Evolutionary conservation across 2,888 invertebrate species (phyloP), one percentile per base, ranked within the genome.

Genomic region (Mimachlamys varia): DNA sequence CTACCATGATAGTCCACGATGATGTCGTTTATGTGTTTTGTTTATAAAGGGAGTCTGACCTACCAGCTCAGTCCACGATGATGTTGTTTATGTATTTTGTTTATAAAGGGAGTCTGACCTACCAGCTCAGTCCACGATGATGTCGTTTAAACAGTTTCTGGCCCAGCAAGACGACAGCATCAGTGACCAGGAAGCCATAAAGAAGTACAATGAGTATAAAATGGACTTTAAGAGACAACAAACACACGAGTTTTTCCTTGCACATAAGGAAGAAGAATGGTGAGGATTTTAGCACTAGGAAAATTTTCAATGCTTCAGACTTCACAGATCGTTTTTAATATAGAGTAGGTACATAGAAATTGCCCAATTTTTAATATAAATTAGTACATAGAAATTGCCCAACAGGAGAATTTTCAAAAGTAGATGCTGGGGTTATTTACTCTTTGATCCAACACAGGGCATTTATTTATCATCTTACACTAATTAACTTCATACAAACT

Each of bases 251-350:
- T 99, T 99, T 97, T 99, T 99, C 97, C 98, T 99, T 95, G 98
- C 98, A 88, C 99, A 99, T 97, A 99, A 99, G 97, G 99, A 99
- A 96, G 99, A 99, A 97, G 99, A 99, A 98, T 99, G 99, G 99
- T 99, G 98, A 97, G 98, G 88, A 49, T 87, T 50, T 13, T 27
- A 12, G 27, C 76, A 33, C 27, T 15, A 19, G 19, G 58, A 17
- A 53, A 7, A 1, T 89, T n/a, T 12, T 13, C 13, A 53, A 15
- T 89, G 58, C n/a, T 22, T 19, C n/a, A n/a, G n/a, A n/a, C 58
- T 22, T 58, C 3, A n/a, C 58, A 19, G 22, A 58, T 58, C 22
- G 4, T 58, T 53, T 17, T 12, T 53, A 17, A 58, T 7, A 58
- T 58, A 2, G 58, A 3, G 4, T 22, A 58, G 53, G 13, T 53